Conservation (phyloP, 2,888 invertebrate species). For the Osedax fenrisi region DNA sequence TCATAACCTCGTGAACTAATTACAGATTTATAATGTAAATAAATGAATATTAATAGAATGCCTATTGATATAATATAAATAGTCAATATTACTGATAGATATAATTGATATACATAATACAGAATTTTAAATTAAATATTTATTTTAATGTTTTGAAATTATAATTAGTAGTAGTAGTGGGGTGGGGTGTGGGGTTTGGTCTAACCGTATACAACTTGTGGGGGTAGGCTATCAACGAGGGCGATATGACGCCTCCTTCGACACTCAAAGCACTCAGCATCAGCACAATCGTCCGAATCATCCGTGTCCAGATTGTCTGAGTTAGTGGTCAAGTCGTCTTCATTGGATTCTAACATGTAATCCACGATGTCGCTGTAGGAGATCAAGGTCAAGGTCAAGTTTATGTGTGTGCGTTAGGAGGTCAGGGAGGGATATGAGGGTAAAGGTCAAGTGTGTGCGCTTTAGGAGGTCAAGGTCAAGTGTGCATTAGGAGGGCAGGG, state of each 20-base stretch:
- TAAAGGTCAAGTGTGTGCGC: neutral
- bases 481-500: neutral
- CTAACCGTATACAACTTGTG: constrained; percentile 60
- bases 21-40: too few relatives aligned
- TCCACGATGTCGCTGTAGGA: neutral
- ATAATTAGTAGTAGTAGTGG: too few relatives aligned
- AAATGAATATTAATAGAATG: too few relatives aligned
- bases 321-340: constrained; percentile 21
- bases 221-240: constrained; percentile 72
- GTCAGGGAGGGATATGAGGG: neutral
- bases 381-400: neutral
- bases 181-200: too few relatives aligned
- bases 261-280: constrained; percentile 57
- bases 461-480: neutral
- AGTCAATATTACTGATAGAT: too few relatives aligned
- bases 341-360: neutral
- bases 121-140: too few relatives aligned
- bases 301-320: constrained; percentile 13
- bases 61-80: too few relatives aligned
- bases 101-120: too few relatives aligned
- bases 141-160: too few relatives aligned
- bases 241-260: constrained; percentile 73
- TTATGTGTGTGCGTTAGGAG: neutral
- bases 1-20: too few relatives aligned
- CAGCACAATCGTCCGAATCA: constrained; percentile 15